Evolutionary conservation across 2,113 vertebrate genomes (phyloP).

Genomic region (Nansenia antarctica): DNA sequence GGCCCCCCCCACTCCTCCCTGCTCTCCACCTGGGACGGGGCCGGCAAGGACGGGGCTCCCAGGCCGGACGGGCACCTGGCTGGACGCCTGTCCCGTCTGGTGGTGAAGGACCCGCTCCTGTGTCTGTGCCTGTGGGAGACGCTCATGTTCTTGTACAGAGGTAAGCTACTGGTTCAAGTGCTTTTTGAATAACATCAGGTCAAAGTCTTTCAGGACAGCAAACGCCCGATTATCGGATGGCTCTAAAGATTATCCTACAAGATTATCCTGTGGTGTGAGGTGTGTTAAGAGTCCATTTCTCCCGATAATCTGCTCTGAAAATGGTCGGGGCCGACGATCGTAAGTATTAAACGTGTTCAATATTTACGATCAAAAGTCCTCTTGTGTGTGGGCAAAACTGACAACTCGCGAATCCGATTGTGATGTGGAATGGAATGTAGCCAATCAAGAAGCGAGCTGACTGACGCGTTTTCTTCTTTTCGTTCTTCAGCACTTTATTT

Average conservation of each 20-base stretch:
- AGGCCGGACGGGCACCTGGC: slow-evolving; percentile 69
- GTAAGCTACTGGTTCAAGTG: slow-evolving; percentile 63
- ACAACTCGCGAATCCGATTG: no score
- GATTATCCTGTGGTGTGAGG: not conserved
- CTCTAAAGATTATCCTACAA: not conserved
- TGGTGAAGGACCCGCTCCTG: slow-evolving; percentile 89
- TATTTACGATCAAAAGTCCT: no score
- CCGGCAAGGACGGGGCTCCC: slow-evolving; percentile 51
- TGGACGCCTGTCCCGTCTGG: slow-evolving; percentile 78
- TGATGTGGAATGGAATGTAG: no score
- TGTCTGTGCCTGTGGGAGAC: slow-evolving; percentile 88
- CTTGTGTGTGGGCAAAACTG: no score
- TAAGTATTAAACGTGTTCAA: no score
- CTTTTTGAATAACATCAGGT: not conserved
- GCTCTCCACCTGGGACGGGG: slow-evolving; percentile 76
- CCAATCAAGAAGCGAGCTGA: no score
- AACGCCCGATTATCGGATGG: not conserved
- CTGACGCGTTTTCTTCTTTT: no score
- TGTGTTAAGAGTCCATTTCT: not conserved
- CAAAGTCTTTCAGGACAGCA: not conserved
- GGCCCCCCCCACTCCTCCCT: slow-evolving; percentile 75
- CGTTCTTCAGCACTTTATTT: no score
- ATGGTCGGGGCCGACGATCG: no score
- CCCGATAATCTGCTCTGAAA: no score
- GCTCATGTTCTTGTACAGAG: slow-evolving; percentile 96